These are phyloP conservation scores for Bactericera cockerelli DNA, from an alignment of 1,140 invertebrate genomes.

Conservation along the genomic window DNA sequence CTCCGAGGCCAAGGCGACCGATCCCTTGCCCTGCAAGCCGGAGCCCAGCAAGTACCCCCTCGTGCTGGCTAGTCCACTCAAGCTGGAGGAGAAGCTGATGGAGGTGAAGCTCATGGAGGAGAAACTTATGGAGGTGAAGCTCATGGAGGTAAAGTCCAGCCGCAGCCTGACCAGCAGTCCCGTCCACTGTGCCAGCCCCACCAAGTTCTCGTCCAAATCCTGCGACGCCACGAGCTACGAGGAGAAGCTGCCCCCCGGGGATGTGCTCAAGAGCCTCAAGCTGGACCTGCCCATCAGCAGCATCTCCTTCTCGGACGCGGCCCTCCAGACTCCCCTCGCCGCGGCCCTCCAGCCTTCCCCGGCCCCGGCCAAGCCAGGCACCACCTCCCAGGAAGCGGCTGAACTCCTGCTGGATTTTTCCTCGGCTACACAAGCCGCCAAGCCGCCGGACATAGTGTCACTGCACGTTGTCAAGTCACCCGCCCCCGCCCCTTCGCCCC, in stretches of 20 bases:
- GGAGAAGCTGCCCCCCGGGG: constrained; percentile 11
- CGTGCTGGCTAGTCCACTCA: constrained; percentile 9
- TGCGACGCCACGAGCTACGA: background rate
- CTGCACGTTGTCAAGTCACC: constrained; percentile 64
- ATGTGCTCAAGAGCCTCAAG: constrained; percentile 21
- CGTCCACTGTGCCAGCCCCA: background rate
- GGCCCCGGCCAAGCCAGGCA: constrained; percentile 19
- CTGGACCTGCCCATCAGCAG: constrained; percentile 20
- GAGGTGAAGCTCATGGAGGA: constrained; percentile 15
- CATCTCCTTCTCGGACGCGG: constrained; percentile 16
- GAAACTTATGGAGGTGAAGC: constrained; percentile 13
- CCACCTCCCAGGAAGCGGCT: constrained; percentile 38
- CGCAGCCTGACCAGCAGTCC: background rate
- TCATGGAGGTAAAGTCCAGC: no score
- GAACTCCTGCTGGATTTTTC: constrained; percentile 48
- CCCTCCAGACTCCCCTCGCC: background rate
- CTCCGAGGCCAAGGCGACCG: no score
- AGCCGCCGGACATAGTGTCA: constrained; percentile 23
- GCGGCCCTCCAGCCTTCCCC: constrained; percentile 12
- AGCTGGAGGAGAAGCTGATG: constrained; percentile 16
- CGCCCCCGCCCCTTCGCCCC: constrained; percentile 51
- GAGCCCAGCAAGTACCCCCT: constrained; percentile 13
- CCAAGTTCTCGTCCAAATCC: background rate
- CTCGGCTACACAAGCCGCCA: constrained; percentile 30
- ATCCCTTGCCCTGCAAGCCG: no score